A percentile compares a stretch with the other conserved stretches of the same genome.
These are phyloP conservation scores for Helicoverpa assulta DNA, from an alignment of 2,888 invertebrate species.

Conservation along the genomic window DNA sequence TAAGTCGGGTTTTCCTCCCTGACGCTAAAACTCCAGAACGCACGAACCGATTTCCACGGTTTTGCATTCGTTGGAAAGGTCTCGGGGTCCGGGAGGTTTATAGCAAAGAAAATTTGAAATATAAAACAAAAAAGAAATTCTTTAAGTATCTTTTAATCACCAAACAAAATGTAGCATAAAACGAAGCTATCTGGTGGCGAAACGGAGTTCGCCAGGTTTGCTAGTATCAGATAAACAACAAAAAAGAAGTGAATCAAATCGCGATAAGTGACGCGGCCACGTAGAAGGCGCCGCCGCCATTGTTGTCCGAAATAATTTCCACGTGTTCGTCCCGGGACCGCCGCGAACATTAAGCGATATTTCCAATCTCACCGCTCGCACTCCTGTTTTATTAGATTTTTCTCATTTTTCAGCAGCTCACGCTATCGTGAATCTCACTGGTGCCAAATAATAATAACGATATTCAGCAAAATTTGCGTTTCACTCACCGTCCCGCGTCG, in stretches of 20 bases:
- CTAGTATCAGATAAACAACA: constrained; percentile 57
- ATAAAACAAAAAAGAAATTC: no score
- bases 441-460: constrained; percentile 83
- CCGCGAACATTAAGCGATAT: constrained; percentile 73
- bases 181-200: no score
- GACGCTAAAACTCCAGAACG: no score
- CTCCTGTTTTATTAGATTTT: constrained; percentile 81
- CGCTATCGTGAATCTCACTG: constrained; percentile 78
- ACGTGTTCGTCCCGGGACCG: constrained; percentile 31
- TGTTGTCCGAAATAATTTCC: constrained; percentile 54
- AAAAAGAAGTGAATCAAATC: constrained; percentile 40
- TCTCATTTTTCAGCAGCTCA: constrained; percentile 65
- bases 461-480: constrained; percentile 82
- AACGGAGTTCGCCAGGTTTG: no score
- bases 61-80: no score
- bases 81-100: no score
- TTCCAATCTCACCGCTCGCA: constrained; percentile 75
- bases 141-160: no score
- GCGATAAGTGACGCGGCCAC: constrained; percentile 31
- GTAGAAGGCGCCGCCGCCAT: constrained; percentile 30
- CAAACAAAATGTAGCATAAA: no score
- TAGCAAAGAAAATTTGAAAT: no score
- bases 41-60: no score
- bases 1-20: no score
- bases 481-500: constrained; percentile 65